These are phyloP conservation scores for Cossypha polioptera DNA, from an alignment of 2,797 vertebrate species.

Conservation along the genomic window DNA sequence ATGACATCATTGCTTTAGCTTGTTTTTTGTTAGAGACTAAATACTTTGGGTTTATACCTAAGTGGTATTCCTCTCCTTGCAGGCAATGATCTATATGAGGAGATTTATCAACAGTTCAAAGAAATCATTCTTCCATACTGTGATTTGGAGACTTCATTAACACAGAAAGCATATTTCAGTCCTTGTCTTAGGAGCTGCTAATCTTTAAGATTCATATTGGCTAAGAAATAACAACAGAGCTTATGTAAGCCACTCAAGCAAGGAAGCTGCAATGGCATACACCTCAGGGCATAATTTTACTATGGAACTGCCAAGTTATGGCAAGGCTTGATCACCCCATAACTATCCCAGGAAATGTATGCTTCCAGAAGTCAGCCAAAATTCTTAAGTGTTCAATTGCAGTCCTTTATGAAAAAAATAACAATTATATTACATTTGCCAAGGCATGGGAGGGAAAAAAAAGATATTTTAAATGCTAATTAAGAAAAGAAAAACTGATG, in stretches of 20 bases:
- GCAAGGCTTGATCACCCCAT: neutral
- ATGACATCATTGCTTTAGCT: neutral
- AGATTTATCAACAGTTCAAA: neutral
- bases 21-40: neutral
- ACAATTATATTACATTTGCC: neutral
- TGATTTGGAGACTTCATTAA: slow-evolving; percentile 24
- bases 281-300: neutral
- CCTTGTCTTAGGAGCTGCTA: neutral
- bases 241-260: neutral
- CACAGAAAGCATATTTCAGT: neutral
- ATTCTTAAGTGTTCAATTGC: rapidly evolving
- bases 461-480: neutral
- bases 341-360: neutral
- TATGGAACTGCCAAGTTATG: neutral
- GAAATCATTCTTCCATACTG: neutral
- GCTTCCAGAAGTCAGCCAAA: neutral
- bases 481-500: neutral
- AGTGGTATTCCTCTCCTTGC: neutral
- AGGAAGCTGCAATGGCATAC: neutral
- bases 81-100: neutral
- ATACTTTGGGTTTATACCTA: neutral
- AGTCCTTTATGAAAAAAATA: neutral
- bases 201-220: neutral
- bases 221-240: neutral
- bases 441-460: neutral